These are phyloP conservation scores for Spheniscus humboldti DNA, from an alignment of 2,797 vertebrate genomes.

Conservation along the genomic window DNA sequence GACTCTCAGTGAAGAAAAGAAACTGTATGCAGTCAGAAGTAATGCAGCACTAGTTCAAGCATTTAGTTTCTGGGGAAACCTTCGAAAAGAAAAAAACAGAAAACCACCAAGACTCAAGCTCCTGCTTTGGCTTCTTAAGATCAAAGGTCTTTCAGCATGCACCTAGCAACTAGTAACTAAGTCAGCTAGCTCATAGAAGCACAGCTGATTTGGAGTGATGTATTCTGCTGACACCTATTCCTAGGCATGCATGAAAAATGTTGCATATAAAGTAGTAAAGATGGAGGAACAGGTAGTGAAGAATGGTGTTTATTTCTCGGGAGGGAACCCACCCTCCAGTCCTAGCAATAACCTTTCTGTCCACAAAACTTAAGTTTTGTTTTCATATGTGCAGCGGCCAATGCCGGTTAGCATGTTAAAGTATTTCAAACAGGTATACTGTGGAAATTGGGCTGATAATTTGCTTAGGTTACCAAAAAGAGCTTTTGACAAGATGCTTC, in stretches of 20 bases:
- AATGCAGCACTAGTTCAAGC: not conserved
- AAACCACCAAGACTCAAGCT: not conserved
- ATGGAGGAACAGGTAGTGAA: not conserved
- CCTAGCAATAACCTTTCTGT: not conserved
- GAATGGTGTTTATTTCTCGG: not conserved
- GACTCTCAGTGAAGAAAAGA: not conserved
- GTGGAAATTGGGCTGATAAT: not conserved
- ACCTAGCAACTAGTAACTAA: not conserved
- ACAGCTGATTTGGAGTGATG: constrained; percentile 23
- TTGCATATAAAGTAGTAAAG: not conserved
- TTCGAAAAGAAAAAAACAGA: not conserved
- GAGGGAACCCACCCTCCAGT: not conserved
- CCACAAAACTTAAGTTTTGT: not conserved
- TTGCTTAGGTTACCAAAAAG: not conserved
- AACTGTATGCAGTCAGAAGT: not conserved
- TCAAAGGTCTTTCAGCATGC: constrained; percentile 33
- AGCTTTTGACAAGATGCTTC: not conserved
- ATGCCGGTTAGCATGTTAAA: fast-evolving
- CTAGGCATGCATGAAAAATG: constrained; percentile 42
- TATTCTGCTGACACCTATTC: constrained; percentile 28
- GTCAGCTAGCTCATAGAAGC: not conserved
- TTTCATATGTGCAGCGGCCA: not conserved
- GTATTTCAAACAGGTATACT: not conserved
- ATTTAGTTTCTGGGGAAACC: not conserved
- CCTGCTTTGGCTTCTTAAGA: not conserved